Base-by-base conservation (phyloP, 2,888 invertebrate genomes). In the Caenorhabditis wallacei region DNA sequence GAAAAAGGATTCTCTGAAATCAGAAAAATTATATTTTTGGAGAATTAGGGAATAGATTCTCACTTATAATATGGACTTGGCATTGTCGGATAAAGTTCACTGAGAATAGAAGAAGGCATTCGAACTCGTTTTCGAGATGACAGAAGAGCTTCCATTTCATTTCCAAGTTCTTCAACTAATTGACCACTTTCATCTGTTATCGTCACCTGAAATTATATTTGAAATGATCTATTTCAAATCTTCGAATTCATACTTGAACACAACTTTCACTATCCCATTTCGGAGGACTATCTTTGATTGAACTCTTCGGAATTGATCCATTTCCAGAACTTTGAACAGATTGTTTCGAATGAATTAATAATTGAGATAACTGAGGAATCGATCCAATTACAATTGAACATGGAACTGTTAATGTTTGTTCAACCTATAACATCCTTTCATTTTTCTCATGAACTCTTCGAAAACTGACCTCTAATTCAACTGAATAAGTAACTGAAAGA, bases 71-170 rank as follows among this genome's bases (percentile, higher is more conserved):
- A 91, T 1, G 91, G 92, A 70, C 87, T 87, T 7, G 91, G 90
- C 88, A 92, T 85, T n/a, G 87, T 84, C 4, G 92, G 92, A 76
- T 92, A 92, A 8, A 92, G 85, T 63, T 92, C 91, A 61, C 87
- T 89, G 48, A 92, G 87, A 48, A 92, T 89, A 10, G 91, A 90
- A 8, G 88, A 87, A 0, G 92, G 91, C 91, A 92, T 91, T 59
- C 92, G 84, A 30, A 90, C 90, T 18, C 91, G 84, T 76, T 91
- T 91, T 74, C 89, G 86, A n/a, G 88, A 71, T 20, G 89, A 84
- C 22, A 88, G 70, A n/a, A 88, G 79, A 5, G 87, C 85, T 63
- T 89, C 90, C 79, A 89, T 86, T 70, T 90, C 90, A 20, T 80
- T 83, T 13, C 82, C 81, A 56, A 90, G 80, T 20, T 91, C 89